Evolutionary conservation across 2,888 invertebrate genomes (phyloP).

Genomic region (Clusia tigrina): DNA sequence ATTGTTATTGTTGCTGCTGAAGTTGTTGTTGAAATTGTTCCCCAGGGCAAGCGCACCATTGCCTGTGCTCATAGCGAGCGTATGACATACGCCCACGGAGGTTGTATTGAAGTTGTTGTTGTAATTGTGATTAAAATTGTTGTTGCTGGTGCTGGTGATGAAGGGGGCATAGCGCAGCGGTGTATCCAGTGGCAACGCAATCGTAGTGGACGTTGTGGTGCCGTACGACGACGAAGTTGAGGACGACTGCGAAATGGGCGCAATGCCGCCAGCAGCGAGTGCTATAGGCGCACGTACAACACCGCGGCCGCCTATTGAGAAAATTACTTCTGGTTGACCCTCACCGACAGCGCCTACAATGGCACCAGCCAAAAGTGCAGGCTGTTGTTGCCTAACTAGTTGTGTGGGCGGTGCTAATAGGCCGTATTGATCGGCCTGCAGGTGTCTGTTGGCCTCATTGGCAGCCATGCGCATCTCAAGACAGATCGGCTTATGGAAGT

Average conservation of each 20-base stretch:
- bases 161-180: constrained; percentile 56
- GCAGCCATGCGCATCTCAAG: constrained; percentile 74
- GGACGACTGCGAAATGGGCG: constrained; percentile 55
- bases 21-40: constrained; percentile 53
- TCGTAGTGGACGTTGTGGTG: constrained; percentile 61
- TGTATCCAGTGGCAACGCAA: constrained; percentile 61
- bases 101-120: constrained; percentile 61
- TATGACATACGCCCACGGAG: constrained; percentile 45
- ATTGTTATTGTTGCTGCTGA: constrained; percentile 63
- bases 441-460: constrained; percentile 41
- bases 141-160: constrained; percentile 47
- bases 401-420: constrained; percentile 43
- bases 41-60: constrained; percentile 43
- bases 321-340: constrained; percentile 36
- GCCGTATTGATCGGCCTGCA: constrained; percentile 45
- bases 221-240: constrained; percentile 61
- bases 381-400: no score
- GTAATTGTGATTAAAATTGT: constrained; percentile 61
- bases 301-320: constrained; percentile 31
- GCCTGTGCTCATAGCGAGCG: constrained; percentile 40
- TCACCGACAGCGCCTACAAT: constrained; percentile 28
- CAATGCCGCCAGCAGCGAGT: constrained; percentile 39
- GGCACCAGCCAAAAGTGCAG: constrained; percentile 21
- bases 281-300: constrained; percentile 35
- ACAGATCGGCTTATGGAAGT: constrained; percentile 83